Evolutionary conservation across 2,113 vertebrate genomes (phyloP), one percentile per base, ranked within the genome.

Genomic region (Meles meles): DNA sequence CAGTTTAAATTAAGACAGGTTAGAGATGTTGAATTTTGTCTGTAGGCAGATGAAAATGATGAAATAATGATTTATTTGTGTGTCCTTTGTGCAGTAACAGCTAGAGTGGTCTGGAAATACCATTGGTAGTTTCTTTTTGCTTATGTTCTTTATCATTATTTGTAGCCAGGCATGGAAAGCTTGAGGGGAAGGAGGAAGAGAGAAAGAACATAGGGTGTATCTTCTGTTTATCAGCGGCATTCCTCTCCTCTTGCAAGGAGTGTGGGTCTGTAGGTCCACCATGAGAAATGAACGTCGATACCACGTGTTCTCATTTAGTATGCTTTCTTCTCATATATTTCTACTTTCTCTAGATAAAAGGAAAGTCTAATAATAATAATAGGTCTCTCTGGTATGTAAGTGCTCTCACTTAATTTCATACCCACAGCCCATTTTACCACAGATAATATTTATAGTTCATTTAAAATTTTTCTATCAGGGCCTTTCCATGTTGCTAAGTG

Each of bases 41-140:
- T 94, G 96, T 42, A 94, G 93, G 76, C 61, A 96, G 92, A 77
- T 89, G 69, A 97, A 89, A 92, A 61, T 21, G 57, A 42, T 47
- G 63, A 88, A 94, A 90, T 87, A 65, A 93, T 97, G 87, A 44
- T 98, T 88, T 96, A 93, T 97, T 90, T 95, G 57, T 91, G 42
- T 65, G 18, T 90, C 61, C 42, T 93, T 52, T 44, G 49, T 79
- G 21, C 47, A 93, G 67, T 61, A 89, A 93, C 61, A 95, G 76
- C 67, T 87, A 39, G 25, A 85, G 23, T 93, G 67, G 57, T 88
- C 72, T 80, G 42, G 72, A 96, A 86, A 89, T 83, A 61, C 47
- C 90, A 37, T 25, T 61, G 91, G 82, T 76, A 77, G 34, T 72
- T 86, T 96, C 49, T 57, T 88, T 95, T 91, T 90, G 84, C 94